Conservation (phyloP, 1,140 invertebrate species). For the Temnothorax curvispinosus region DNA sequence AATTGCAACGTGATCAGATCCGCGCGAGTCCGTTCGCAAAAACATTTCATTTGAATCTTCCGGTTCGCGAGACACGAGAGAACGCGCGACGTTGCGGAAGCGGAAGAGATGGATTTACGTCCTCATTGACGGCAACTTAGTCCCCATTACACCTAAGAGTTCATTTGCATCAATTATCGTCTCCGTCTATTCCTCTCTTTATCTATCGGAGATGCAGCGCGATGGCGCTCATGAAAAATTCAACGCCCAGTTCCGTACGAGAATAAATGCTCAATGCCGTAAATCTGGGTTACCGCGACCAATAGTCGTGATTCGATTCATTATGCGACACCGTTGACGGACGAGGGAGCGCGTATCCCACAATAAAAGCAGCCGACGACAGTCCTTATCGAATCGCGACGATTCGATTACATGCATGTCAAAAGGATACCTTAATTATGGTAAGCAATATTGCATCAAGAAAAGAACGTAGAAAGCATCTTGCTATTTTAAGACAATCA, state of each 20-base stretch:
- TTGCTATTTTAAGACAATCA: not conserved
- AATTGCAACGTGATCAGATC: not conserved
- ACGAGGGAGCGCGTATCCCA: not conserved
- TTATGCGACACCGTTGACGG: conserved; percentile 28
- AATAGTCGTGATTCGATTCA: conserved; percentile 33
- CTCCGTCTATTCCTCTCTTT: conserved; percentile 10
- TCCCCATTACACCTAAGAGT: conserved; percentile 13
- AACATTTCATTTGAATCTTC: not conserved
- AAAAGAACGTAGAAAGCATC: not conserved
- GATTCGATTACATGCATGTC: not conserved
- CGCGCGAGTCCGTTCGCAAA: not conserved
- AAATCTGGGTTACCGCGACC: conserved; percentile 59
- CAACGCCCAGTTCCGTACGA: conserved; percentile 33
- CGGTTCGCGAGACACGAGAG: not conserved
- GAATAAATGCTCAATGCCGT: conserved; percentile 51
- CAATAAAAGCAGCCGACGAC: not conserved
- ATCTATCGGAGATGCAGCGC: not conserved
- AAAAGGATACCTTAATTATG: not conserved
- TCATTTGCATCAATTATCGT: conserved; percentile 44
- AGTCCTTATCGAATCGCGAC: not conserved
- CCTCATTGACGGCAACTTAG: conserved; percentile 37
- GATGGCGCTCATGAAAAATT: conserved; percentile 28
- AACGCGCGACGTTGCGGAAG: conserved; percentile 34
- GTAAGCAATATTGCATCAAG: not conserved
- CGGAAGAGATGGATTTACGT: conserved; percentile 36